Evolutionary conservation across 2,888 invertebrate genomes (phyloP).

Genomic region (Agapostemon virescens): DNA sequence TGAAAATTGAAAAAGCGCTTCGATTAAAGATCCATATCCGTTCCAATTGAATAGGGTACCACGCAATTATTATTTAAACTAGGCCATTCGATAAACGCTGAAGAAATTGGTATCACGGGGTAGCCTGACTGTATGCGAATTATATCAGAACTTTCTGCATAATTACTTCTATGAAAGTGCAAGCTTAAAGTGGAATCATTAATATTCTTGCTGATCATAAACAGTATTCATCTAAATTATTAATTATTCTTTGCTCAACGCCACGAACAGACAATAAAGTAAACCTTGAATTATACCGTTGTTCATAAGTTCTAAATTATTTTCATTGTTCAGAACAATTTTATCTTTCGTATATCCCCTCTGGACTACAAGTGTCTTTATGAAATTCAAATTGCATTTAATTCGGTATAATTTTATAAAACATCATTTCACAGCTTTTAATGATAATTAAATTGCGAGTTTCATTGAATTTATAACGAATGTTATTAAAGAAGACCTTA

Average conservation of each 20-base stretch:
- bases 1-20: constrained; percentile 4
- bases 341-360: not conserved
- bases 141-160: constrained; percentile 20
- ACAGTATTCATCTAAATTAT: too few species aligned
- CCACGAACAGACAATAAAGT: not conserved
- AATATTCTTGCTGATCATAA: constrained; percentile 7
- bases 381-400: not conserved
- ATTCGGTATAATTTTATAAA: not conserved
- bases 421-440: not conserved
- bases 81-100: not conserved
- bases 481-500: too few species aligned
- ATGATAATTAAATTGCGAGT: not conserved
- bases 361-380: not conserved
- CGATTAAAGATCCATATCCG: constrained; percentile 15
- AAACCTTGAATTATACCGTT: not conserved
- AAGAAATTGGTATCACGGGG: constrained; percentile 3
- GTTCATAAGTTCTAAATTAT: not conserved
- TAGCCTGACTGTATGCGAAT: not conserved
- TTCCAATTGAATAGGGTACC: not conserved
- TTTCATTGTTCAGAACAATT: not conserved
- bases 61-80: not conserved
- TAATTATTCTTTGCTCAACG: not conserved
- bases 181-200: not conserved
- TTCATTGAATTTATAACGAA: not conserved
- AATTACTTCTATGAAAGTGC: not conserved